Conservation (phyloP, 2,888 invertebrate genomes). For the Leuctra nigra region DNA sequence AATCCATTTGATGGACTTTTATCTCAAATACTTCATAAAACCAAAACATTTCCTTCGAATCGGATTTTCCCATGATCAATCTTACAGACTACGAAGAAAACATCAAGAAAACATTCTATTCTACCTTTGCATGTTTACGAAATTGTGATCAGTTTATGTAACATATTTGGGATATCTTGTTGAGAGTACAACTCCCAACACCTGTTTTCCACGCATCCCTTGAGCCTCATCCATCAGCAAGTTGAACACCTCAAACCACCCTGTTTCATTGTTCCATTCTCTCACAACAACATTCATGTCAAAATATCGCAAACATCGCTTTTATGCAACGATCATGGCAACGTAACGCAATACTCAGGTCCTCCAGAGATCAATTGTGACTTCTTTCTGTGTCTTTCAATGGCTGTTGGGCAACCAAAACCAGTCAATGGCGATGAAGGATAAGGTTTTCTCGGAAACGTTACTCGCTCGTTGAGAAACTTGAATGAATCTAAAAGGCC, state of each 20-base stretch:
- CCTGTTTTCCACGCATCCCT: conserved; percentile 13
- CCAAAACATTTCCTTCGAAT: too few relatives aligned
- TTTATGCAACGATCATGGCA: background rate
- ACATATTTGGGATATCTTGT: conserved; percentile 9
- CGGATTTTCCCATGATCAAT: too few relatives aligned
- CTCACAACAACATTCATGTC: conserved; percentile 5
- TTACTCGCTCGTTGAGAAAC: background rate
- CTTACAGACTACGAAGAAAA: too few relatives aligned
- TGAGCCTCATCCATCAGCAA: conserved; percentile 20
- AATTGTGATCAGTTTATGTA: background rate
- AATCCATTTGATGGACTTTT: too few relatives aligned
- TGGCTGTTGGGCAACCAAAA: too few relatives aligned
- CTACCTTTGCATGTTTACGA: too few relatives aligned
- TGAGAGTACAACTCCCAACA: conserved; percentile 16
- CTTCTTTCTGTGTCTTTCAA: too few relatives aligned
- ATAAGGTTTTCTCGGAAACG: conserved; percentile 3
- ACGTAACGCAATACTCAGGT: background rate
- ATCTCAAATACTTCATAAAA: too few relatives aligned
- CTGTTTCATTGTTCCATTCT: conserved; percentile 14
- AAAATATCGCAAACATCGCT: conserved; percentile 5
- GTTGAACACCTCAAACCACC: background rate
- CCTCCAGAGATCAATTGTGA: background rate
- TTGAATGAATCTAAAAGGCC: conserved; percentile 2
- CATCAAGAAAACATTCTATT: too few relatives aligned
- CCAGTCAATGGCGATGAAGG: too few relatives aligned